Base-by-base conservation (phyloP, 2,888 invertebrate species). In the Ochlodes sylvanus region DNA sequence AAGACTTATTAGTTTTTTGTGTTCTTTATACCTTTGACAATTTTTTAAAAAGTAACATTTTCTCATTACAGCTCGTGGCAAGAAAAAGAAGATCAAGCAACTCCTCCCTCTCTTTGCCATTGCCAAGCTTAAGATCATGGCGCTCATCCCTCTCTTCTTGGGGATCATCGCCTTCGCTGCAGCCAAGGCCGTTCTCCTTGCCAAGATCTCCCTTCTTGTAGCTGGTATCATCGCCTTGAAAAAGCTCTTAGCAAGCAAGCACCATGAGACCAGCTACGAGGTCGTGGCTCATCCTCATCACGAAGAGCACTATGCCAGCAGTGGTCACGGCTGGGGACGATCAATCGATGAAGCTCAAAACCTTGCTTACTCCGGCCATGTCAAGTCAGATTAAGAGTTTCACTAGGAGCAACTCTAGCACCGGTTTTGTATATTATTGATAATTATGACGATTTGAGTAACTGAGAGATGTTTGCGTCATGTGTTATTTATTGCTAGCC, bases 101-200 rank as follows among this genome's bases (percentile, higher is more conserved):
- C 95, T 97, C 78, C 87, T 96, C 79, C 96, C 97, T 19, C 94
- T 97, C 75, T 91, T 97, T 75, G 94, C 97, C 77, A 93, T 97
- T 71, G 94, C 97, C 80, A 96, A 97, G 84, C 87, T 97, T 82
- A 97, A 97, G 94, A 96, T 93, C 75, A 96, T 96, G 71, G 95
- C 96, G 27, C 94, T 97, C 71, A 95, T 97, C 76, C 97, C 97
- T 34, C 90, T 97, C 73, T 95, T 96, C 79, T 94, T 97, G 67
- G 97, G 84, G 58, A 91, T 93, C 81, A 95, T 97, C 75, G 97
- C 97, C 27, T 94, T 97, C 67, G 94, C 97, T 62, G 97, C 97
- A n/a, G 96, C 97, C 90, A 97, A 98, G 92, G 97, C 97, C 50
- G 94, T 98, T 69, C 92, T 97, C 71, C 94, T 97, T 76, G 97